Evolutionary conservation across 2,797 vertebrate species (phyloP).

Genomic region (Threskiornis aethiopicus): DNA sequence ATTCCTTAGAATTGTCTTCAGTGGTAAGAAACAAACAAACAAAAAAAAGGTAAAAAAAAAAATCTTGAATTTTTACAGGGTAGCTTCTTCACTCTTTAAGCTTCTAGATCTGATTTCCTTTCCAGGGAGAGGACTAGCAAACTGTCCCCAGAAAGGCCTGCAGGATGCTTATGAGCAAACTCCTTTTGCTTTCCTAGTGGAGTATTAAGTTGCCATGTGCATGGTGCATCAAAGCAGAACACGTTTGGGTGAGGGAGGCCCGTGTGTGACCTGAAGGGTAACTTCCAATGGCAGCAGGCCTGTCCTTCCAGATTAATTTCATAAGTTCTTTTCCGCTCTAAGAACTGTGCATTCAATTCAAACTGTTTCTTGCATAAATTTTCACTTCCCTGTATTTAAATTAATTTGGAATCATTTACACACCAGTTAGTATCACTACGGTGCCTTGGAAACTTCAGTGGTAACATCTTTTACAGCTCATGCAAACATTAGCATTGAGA

Average conservation of each 20-base stretch:
- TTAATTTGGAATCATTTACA: neutral
- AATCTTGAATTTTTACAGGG: neutral
- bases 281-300: neutral
- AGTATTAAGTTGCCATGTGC: accelerated
- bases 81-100: neutral
- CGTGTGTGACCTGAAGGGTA: neutral
- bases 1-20: neutral
- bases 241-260: accelerated
- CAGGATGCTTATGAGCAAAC: neutral
- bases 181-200: neutral
- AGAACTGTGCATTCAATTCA: neutral
- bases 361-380: neutral
- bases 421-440: neutral
- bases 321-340: neutral
- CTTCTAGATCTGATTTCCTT: neutral
- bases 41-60: neutral
- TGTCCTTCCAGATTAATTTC: neutral
- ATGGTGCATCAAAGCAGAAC: neutral
- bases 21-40: neutral
- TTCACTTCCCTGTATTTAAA: neutral
- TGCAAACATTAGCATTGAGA: neutral
- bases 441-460: neutral
- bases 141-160: neutral
- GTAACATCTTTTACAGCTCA: neutral
- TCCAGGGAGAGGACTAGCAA: neutral